Conservation (phyloP, 2,113 vertebrate species). For the Desmodus rotundus region DNA sequence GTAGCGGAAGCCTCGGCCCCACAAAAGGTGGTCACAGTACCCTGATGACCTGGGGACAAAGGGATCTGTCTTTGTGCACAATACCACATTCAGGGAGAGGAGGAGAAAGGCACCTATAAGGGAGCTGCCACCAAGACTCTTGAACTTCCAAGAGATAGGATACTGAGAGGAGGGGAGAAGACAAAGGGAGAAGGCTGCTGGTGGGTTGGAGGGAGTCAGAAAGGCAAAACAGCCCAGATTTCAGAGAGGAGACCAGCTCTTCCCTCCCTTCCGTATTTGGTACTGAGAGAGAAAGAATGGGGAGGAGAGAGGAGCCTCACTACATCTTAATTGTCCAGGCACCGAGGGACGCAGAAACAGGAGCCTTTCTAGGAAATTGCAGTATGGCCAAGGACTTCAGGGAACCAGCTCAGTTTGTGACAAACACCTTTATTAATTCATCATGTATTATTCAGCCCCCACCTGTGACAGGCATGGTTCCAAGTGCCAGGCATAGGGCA, state of each 20-base stretch:
- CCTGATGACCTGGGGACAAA: neutral
- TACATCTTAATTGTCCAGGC: too few relatives aligned
- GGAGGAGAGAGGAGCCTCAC: too few relatives aligned
- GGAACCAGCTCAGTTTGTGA: neutral
- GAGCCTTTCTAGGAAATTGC: rapidly evolving
- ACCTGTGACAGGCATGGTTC: too few relatives aligned
- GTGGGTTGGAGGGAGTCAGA: neutral
- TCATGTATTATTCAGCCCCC: neutral
- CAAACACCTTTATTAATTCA: neutral
- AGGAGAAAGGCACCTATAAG: too few relatives aligned
- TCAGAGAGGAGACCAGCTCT: neutral
- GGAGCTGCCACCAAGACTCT: neutral
- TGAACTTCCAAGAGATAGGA: neutral
- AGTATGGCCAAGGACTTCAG: too few relatives aligned
- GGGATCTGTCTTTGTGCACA: neutral
- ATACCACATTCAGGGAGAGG: rapidly evolving
- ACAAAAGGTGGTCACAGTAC: rapidly evolving
- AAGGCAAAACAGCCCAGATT: rapidly evolving
- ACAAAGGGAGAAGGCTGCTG: too few relatives aligned
- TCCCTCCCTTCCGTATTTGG: neutral
- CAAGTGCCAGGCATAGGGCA: too few relatives aligned
- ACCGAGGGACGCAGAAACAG: neutral
- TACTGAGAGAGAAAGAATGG: neutral
- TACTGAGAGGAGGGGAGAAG: neutral
- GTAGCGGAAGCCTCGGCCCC: neutral